Conservation (phyloP, 2,113 vertebrate species). For the Choloepus hoffmanni region DNA sequence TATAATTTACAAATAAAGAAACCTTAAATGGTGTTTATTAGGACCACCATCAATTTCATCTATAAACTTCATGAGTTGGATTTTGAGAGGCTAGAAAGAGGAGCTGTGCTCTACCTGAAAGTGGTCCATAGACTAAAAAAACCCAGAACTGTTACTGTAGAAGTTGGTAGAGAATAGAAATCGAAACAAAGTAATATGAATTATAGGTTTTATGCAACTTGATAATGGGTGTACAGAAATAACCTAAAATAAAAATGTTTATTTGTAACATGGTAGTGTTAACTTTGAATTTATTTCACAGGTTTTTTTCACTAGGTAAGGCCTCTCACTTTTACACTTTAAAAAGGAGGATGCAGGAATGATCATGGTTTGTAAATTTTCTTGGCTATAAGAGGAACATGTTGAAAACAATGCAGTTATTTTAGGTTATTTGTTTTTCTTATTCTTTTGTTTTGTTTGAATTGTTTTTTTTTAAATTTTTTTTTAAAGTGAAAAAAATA, state of each 20-base stretch:
- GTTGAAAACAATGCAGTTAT: too few relatives aligned
- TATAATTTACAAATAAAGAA: not conserved
- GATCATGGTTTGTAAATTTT: too few relatives aligned
- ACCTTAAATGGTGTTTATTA: not conserved
- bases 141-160: not conserved
- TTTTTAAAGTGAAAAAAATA: too few relatives aligned
- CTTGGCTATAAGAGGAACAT: too few relatives aligned
- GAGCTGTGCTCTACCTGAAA: not conserved
- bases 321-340: not conserved
- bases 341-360: not conserved
- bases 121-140: not conserved
- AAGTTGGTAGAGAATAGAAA: not conserved
- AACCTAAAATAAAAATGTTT: not conserved
- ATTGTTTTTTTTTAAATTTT: too few relatives aligned
- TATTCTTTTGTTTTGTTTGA: too few relatives aligned
- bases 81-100: not conserved
- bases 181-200: not conserved
- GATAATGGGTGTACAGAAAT: not conserved
- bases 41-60: not conserved
- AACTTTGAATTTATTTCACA: not conserved
- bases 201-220: not conserved
- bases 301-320: not conserved
- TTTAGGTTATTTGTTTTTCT: too few relatives aligned
- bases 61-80: not conserved
- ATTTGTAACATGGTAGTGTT: not conserved